Evolutionary conservation across 2,113 vertebrate species (phyloP), one percentile per base, ranked within the genome.

Genomic region (Narcine bancroftii): DNA sequence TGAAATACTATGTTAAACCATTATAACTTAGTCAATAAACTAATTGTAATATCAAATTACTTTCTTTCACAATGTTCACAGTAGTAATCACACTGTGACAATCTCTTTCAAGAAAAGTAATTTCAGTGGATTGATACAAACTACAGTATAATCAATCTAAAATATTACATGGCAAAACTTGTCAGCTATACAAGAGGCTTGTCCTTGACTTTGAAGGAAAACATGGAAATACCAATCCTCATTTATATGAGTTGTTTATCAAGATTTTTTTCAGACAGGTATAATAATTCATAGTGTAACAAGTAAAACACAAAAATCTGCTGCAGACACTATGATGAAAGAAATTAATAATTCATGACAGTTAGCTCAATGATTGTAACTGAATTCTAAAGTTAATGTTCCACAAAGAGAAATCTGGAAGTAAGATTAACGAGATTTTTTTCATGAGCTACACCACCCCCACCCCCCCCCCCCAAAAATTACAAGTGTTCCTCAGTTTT

Each of bases 151-250:
- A 60, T 87, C 53, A 33, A 15, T 60, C 5, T 17, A 36, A 85
- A 36, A n/a, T 85, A 85, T 60, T 85, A 60, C 29, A 85, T 60
- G 26, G 53, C 33, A 85, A 85, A 85, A 56, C 33, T 33, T 36
- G 50, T 60, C 81, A 21, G 15, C 81, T 21, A 56, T 60, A 9
- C 53, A n/a, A 56, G 29, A 36, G 24, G 11, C 33, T 85, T 85
- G 81, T 85, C 81, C 81, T 85, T 85, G 53, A 17, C 53, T 87
- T 53, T 60, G 81, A 87, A 87, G 56, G 33, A 56, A 87, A 87
- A 87, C 33, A 87, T 60, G 53, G 50, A 87, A n/a, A 87, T 60
- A 87, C 53, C n/a, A 7, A 56, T 87, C 53, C 81, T 63, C 53
- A 87, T 39, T 87, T 60, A 87, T 15, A 29, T 7, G 81, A 6